Base-by-base conservation (phyloP, 2,113 vertebrate species). In the Sebastes fasciatus region DNA sequence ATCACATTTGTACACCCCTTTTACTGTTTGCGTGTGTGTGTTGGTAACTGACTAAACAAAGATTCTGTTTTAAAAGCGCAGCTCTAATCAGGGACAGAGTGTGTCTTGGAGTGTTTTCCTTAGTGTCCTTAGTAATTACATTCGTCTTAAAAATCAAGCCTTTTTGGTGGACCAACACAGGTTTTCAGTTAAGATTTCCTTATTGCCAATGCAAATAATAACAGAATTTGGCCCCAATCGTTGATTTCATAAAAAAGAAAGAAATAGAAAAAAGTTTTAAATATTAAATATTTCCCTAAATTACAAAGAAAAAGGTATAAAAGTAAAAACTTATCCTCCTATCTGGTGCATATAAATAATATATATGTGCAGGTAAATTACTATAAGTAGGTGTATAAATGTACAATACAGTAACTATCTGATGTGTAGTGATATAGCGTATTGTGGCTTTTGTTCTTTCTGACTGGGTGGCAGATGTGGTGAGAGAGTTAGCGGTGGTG, bases 381-480 rank as follows among this genome's bases (percentile, higher is more conserved):
- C 19, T 71, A 43, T 23, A 45, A 4, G 17, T n/a, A 54, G 34
- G 10, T 19, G 9, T 11, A 10, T 46, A 60, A 2, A 11, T 48
- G 11, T 46, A 42, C 6, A 21, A 8, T 43, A 58, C 9, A 58
- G 16, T n/a, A 40, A 10, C 19, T n/a, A 5, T 13, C 5, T 23
- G 7, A 13, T 64, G n/a, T 55, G 7, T 19, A 26, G 51, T 57
- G 21, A 49, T 49, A 9, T 3, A 34, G 34, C 34, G 34, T 34
- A 34, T 34, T 34, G 34, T 34, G 3, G 34, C 34, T 34, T 34
- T 34, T 34, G 34, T 34, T 34, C 34, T 34, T 4, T 34, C 46
- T 46, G 52, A 19, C 40, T 26, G 19, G 8, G 71, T 34, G 42
- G 63, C 12, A 74, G 70, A 60, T 69, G 64, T 75, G 49, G 17